phyloP scores from a whole-genome alignment of 37 sponge, comb jelly and placozoan species.

The Amphimedon queenslandica region DNA sequence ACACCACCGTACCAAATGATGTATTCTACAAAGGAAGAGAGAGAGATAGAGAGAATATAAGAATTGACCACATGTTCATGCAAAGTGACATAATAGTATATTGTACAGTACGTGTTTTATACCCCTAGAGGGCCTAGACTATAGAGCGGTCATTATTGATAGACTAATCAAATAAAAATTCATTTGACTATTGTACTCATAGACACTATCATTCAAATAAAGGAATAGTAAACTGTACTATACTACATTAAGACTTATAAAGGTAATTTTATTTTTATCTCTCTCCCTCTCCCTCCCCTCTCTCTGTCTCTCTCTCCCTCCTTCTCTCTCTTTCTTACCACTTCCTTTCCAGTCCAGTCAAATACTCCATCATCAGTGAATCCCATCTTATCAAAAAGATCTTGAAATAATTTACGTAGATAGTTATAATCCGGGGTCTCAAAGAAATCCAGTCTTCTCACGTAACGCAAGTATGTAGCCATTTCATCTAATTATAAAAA shows the following conservation, averaged over 20 bases:
- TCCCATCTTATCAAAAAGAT: slow-evolving; percentile 82
- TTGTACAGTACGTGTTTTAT: neutral
- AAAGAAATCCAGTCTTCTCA: slow-evolving; percentile 94
- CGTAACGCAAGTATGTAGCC: slow-evolving; percentile 92
- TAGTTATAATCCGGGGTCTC: slow-evolving; percentile 96
- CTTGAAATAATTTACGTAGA: slow-evolving; percentile 86
- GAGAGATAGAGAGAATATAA: neutral
- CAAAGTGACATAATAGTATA: neutral
- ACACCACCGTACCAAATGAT: slow-evolving; percentile 17
- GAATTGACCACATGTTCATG: slow-evolving; percentile 6
- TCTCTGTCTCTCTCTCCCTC: neutral
- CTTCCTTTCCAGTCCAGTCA: slow-evolving; percentile 97
- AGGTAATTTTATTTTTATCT: neutral
- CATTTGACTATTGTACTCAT: too few species aligned
- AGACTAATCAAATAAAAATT: too few species aligned
- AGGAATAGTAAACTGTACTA: too few species aligned
- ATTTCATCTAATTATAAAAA: slow-evolving; percentile 98
- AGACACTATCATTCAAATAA: too few species aligned
- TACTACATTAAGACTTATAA: too few species aligned
- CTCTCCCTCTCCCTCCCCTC: neutral
- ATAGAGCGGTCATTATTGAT: too few species aligned
- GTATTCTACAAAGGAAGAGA: slow-evolving; percentile 25
- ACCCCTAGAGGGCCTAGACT: too few species aligned
- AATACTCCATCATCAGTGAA: slow-evolving; percentile 80
- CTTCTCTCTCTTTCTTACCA: slow-evolving; percentile 42